Base-by-base conservation (phyloP, 2,888 invertebrate genomes). In the Zaprionus lineosus region DNA sequence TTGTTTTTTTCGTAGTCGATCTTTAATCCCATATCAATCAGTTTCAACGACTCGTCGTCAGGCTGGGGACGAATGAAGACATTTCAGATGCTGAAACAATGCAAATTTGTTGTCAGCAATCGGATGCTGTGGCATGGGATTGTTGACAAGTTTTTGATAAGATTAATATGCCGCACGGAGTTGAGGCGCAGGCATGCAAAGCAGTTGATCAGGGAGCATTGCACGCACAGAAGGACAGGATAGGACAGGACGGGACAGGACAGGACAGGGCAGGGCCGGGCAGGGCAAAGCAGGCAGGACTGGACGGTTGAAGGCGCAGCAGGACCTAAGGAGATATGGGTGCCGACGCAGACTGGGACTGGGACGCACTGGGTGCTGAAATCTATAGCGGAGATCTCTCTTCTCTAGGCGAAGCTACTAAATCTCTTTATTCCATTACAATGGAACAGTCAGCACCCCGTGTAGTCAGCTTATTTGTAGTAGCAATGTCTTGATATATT, bases 101-200 rank as follows among this genome's bases (percentile, higher is more conserved):
- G 77, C 71, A 64, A 56, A 74, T 65, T 59, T 71, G 58, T 82
- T 84, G 78, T 78, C 78, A 81, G 61, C 39, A 40, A 29, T 8
- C 50, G 41, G 21, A 24, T 26, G 19, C 18, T 15, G 9, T 46
- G 50, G 16, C 34, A 64, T 66, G 53, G 81, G 77, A 76, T 84
- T 77, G 84, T 69, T 79, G 78, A 79, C 84, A 79, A 79, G 84
- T 79, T 84, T 84, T 77, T 74, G 83, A 77, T 78, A 84, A 84
- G 84, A 84, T 78, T 82, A 81, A 78, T 78, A 84, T 77, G 82
- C 73, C 61, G 74, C 66, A 60, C 81, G 43, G 73, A 47, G 57
- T 58, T 61, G 68, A 63, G 50, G 53, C 65, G 60, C 33, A 56
- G 55, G 63, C 81, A 84, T 84, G 78, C 78, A 70, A 83, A 86